Evolutionary conservation across 2,797 vertebrate species (phyloP), one percentile per base, ranked within the genome.

Genomic region (Remorina albescens): DNA sequence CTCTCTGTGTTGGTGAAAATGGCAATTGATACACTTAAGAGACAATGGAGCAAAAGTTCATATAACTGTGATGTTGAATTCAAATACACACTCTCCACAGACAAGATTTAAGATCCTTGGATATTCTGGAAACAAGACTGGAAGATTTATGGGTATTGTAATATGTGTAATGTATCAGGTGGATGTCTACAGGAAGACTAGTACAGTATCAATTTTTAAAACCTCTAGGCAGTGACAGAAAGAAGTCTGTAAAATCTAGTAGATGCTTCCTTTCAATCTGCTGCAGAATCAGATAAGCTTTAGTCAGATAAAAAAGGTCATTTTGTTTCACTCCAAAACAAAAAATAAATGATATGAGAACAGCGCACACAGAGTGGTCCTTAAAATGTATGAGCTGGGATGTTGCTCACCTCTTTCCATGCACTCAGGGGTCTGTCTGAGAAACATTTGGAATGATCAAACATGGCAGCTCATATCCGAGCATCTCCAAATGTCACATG

Each of bases 401-500:
- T 10, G 13, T 42, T 73, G 32, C 69, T 76, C 81, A 62, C 73
- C 85, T 77, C 64, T 39, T 37, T 23, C 68, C 75, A 70, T 71
- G 70, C 66, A 78, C 74, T 85, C 79, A 60, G 61, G 55, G 82
- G 64, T 75, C 77, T 28, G 81, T 74, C 69, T 76, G 78, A 76
- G 75, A 67, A 84, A 56, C 70, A 79, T 32, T 67, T 57, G 12
- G 79, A 82, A 66, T 76, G 85, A 92, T 74, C 13, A 62, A 80
- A 83, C 88, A 77, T 62, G 87, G 84, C 85, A 82, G 83, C 84
- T 90, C 72, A 88, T 84, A 86, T 85, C 80, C 59, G 9, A 71
- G 47, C 47, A 66, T 66, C 74, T 73, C 66, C 18, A 7, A 80
- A 78, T 57, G 76, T 4, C 44, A 32, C 25, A 76, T 47, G 71